Conservation (phyloP, 1,140 invertebrate genomes). For the Drosophila lacertosa region DNA sequence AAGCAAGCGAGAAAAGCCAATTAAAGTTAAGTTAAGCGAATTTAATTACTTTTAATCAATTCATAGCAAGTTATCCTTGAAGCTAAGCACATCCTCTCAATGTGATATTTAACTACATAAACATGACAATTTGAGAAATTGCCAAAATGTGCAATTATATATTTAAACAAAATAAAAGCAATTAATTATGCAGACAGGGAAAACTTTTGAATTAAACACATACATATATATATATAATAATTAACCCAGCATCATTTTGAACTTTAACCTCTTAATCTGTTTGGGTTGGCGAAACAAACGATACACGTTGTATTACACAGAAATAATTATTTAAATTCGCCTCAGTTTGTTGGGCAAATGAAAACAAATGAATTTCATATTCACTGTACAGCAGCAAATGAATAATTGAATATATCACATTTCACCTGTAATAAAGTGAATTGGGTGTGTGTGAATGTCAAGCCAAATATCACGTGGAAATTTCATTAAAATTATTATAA, state of each 20-base stretch:
- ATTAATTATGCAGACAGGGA: background rate
- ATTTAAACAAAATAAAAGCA: background rate
- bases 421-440: conserved; percentile 24
- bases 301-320: conserved; percentile 3
- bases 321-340: conserved; percentile 37
- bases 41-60: too few species aligned
- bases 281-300: conserved; percentile 21
- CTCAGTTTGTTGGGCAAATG: conserved; percentile 25
- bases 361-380: conserved; percentile 41
- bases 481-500: conserved; percentile 79
- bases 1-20: too few species aligned
- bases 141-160: background rate
- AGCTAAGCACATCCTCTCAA: too few species aligned
- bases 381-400: conserved; percentile 6
- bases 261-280: conserved; percentile 35
- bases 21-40: too few species aligned
- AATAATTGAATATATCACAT: conserved; percentile 40
- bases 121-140: background rate
- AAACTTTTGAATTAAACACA: background rate
- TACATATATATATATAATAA: background rate
- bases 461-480: conserved; percentile 51
- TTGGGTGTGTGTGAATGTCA: conserved; percentile 13
- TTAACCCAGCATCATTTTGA: conserved; percentile 9
- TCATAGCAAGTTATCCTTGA: too few species aligned
- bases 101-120: too few species aligned